Evolutionary conservation across 2,888 invertebrate genomes (phyloP), one percentile per base, ranked within the genome.

Genomic region (Subacronicta megacephala): DNA sequence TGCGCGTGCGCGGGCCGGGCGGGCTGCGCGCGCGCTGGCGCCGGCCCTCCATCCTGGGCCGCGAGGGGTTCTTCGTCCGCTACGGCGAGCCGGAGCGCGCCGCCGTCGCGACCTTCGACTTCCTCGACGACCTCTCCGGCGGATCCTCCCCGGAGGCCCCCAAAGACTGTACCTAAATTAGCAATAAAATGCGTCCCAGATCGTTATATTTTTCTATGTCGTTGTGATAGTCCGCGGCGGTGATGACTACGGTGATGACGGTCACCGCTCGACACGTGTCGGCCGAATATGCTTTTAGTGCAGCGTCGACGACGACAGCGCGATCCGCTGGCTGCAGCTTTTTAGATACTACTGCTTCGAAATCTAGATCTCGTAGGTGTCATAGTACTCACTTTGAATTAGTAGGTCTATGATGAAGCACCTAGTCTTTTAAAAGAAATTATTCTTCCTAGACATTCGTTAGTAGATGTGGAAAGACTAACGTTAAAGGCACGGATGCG

Each of bases 101-200:
- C 83, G 97, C 97, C 64, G 96, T 97, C 75, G 96, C 97, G 65
- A 96, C 95, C 78, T 97, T 97, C 93, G 97, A 97, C 93, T 97
- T 97, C 94, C 95, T 97, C 77, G 96, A 97, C 89, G 96, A 96
- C 80, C 89, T 96, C 77, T 90, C 94, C 78, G 89, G 82, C 69
- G 88, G 86, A 66, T 88, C 90, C 62, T 86, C 90, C 62, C 92
- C 92, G 78, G 92, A 86, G 70, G 86, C 86, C 80, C 84, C 91
- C 92, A 92, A 90, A 89, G 90, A 92, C 91, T 91, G 90, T 88
- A 87, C 85, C 82, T 88, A 84, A 77, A 80, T 81, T 87, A 89
- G 88, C 87, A 85, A 87, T 89, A 87, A 84, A 67, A 83, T 77
- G 85, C 82, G 82, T 81, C 87, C 83, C 80, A 86, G 82, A 88